A percentile compares a stretch with the other conserved stretches of the same genome.
These are phyloP conservation scores for Eleutherodactylus coqui DNA, from an alignment of 2,797 vertebrate genomes.

Conservation along the genomic window DNA sequence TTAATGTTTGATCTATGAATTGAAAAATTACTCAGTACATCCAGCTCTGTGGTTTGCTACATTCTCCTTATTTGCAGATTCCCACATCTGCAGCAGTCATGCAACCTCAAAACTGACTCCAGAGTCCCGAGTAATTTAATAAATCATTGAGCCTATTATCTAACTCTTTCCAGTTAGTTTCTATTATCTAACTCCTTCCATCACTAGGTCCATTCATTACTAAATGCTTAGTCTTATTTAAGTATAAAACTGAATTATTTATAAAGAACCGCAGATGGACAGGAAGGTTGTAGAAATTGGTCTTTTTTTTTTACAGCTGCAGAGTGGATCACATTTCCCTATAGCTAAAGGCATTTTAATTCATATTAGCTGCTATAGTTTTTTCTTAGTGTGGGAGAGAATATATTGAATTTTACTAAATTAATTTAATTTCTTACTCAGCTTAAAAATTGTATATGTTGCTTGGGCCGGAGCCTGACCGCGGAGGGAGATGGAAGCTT, in stretches of 20 bases:
- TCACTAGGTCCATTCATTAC: constrained; percentile 18
- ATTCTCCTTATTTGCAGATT: constrained; percentile 20
- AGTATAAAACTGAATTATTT: not conserved
- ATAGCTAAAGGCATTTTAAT: constrained; percentile 1
- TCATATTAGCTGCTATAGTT: not conserved
- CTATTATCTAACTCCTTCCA: constrained; percentile 8
- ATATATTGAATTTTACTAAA: not conserved
- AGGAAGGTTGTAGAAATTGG: not conserved
- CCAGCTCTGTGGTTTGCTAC: not conserved
- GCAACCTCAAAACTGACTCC: constrained; percentile 1
- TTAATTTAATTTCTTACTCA: constrained; percentile 19
- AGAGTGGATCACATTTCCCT: not conserved
- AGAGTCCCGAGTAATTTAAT: constrained; percentile 20
- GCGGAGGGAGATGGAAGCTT: no score
- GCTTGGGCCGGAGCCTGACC: no score
- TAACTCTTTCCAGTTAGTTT: constrained; percentile 23
- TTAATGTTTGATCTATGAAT: constrained; percentile 17
- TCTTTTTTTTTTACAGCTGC: constrained; percentile 13
- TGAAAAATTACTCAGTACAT: constrained; percentile 29
- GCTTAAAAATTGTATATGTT: not conserved
- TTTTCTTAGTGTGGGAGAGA: not conserved
- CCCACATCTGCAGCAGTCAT: constrained; percentile 36
- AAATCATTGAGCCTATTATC: constrained; percentile 21
- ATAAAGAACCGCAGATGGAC: constrained; percentile 20
- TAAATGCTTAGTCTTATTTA: not conserved